Percentiles rank a stretch among this genome's conserved stretches.
Evolutionary conservation across 2,888 invertebrate genomes (phyloP).

Genomic region (Periphyllus acericola): DNA sequence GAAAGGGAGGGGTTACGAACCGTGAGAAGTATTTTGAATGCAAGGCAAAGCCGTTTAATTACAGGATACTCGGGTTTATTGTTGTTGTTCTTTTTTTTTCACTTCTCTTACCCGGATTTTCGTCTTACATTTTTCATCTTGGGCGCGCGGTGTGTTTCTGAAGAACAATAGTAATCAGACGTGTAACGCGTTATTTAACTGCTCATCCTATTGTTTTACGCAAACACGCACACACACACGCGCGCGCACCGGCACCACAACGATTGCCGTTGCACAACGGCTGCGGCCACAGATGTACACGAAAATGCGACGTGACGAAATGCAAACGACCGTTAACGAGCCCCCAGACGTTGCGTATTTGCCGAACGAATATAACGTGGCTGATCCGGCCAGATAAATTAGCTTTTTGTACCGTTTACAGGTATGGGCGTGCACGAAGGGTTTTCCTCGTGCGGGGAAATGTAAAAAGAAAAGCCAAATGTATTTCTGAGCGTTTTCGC

Average conservation of each 20-base stretch:
- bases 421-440: neutral
- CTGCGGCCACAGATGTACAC: too few relatives aligned
- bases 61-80: constrained; percentile 35
- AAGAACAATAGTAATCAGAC: constrained; percentile 49
- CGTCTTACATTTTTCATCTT: constrained; percentile 3
- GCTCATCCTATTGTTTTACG: constrained; percentile 30
- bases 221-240: neutral
- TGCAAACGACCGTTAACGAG: constrained; percentile 23
- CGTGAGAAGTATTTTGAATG: constrained; percentile 3
- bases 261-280: neutral
- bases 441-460: neutral
- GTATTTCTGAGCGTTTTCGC: neutral
- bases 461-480: neutral
- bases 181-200: constrained; percentile 52
- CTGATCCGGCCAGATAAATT: neutral
- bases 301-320: constrained; percentile 43
- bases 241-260: neutral
- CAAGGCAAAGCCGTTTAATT: constrained; percentile 18
- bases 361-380: neutral
- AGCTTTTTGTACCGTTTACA: neutral
- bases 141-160: too few relatives aligned
- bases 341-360: neutral
- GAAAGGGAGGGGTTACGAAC: constrained; percentile 24
- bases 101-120: neutral
- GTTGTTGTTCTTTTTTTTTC: constrained; percentile 15